phyloP scores from a whole-genome alignment of 2,797 vertebrate genomes.

The Philypnodon macrostomus region DNA sequence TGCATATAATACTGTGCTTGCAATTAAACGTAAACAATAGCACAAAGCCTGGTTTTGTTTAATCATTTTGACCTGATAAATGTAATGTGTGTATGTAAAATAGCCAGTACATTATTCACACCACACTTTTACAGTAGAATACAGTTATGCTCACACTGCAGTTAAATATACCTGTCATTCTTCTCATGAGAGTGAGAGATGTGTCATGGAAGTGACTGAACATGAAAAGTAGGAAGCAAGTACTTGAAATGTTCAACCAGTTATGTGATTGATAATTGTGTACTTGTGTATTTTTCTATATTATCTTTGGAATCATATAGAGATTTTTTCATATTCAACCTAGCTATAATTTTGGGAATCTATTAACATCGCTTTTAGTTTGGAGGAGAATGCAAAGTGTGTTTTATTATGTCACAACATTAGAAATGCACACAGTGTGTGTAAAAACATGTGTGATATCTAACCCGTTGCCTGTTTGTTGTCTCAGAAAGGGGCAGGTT shows the following conservation, averaged over 20 bases:
- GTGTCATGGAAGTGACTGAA: conserved; percentile 39
- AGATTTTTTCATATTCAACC: too few relatives aligned
- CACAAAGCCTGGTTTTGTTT: neutral
- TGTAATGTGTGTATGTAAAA: conserved; percentile 5
- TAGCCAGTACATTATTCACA: conserved; percentile 16
- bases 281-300: too few relatives aligned
- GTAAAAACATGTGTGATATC: neutral
- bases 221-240: conserved; percentile 18
- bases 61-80: conserved; percentile 3
- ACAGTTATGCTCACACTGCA: conserved; percentile 32
- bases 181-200: conserved; percentile 52
- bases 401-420: too few relatives aligned
- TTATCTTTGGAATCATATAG: too few relatives aligned
- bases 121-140: conserved; percentile 19
- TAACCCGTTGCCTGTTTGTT: conserved; percentile 4
- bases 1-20: too few relatives aligned
- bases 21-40: too few relatives aligned
- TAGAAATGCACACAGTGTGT: too few relatives aligned
- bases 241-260: conserved; percentile 18
- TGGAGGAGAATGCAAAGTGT: too few relatives aligned
- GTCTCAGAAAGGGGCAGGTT: conserved; percentile 93
- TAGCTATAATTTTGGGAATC: too few relatives aligned
- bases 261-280: neutral
- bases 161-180: conserved; percentile 42
- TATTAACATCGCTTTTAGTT: too few relatives aligned